A percentile compares a stretch with the other conserved stretches of the same genome.
phyloP scores from a whole-genome alignment of 1,140 invertebrate genomes.

The Drosophila quadrilineata region DNA sequence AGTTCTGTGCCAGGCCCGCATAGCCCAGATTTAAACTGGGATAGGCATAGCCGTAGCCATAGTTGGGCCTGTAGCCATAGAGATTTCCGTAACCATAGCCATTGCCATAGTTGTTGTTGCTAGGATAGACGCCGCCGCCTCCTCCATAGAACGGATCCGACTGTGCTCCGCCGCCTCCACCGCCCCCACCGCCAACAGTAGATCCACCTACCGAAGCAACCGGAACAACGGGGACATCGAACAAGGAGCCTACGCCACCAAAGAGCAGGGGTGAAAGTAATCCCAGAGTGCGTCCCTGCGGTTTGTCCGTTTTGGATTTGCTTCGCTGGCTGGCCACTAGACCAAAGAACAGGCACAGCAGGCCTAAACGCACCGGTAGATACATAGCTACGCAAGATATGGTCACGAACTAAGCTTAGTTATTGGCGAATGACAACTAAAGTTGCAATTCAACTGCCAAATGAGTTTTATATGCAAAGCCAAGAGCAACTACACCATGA shows the following conservation, averaged over 20 bases:
- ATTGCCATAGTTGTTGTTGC: neutral
- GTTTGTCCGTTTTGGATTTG: slow-evolving; percentile 9
- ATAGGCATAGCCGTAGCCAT: slow-evolving; percentile 52
- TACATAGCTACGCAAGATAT: slow-evolving; percentile 37
- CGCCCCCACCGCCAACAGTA: neutral
- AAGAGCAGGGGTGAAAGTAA: slow-evolving; percentile 56
- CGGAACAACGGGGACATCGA: slow-evolving; percentile 49
- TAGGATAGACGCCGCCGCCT: slow-evolving; percentile 21
- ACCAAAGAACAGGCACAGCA: slow-evolving; percentile 37
- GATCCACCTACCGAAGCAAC: slow-evolving; percentile 16
- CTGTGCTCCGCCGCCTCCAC: slow-evolving; percentile 31
- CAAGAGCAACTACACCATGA: slow-evolving; percentile 9
- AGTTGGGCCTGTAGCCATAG: slow-evolving; percentile 46
- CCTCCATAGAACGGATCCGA: slow-evolving; percentile 57
- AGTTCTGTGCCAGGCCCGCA: slow-evolving; percentile 40
- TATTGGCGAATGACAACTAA: slow-evolving; percentile 38
- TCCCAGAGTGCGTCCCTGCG: slow-evolving; percentile 63
- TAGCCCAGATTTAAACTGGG: slow-evolving; percentile 37
- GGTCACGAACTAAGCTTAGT: neutral
- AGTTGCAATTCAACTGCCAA: slow-evolving; percentile 21
- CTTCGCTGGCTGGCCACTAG: slow-evolving; percentile 17
- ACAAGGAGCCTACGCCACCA: slow-evolving; percentile 25
- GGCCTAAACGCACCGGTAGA: slow-evolving; percentile 28
- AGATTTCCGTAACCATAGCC: neutral
- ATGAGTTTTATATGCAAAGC: slow-evolving; percentile 54